A percentile compares a stretch with the other conserved stretches of the same genome.
These are phyloP conservation scores for Aspidoscelis tigris DNA, from an alignment of 2,113 vertebrate species.

Conservation along the genomic window DNA sequence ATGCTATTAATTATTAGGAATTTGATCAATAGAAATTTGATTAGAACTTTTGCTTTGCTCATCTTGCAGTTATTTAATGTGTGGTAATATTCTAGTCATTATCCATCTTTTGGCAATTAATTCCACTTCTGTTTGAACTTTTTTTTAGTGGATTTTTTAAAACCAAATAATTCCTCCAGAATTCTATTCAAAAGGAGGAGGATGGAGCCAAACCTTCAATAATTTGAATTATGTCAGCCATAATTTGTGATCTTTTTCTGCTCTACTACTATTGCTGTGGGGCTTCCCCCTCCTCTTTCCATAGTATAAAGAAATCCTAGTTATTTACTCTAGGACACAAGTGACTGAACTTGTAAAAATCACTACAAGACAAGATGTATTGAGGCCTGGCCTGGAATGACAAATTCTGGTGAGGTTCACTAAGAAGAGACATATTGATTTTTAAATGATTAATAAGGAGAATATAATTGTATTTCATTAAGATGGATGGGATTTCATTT, in stretches of 20 bases:
- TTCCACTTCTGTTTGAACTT: constrained; percentile 18
- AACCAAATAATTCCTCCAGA: constrained; percentile 43
- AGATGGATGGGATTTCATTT: constrained; percentile 99
- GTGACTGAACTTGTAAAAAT: constrained; percentile 97
- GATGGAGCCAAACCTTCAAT: constrained; percentile 36
- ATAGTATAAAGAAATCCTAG: constrained; percentile 68
- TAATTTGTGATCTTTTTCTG: constrained; percentile 46
- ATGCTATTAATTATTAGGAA: not conserved
- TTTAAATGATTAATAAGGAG: constrained; percentile 99
- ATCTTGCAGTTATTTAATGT: too few relatives aligned
- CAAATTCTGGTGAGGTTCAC: constrained; percentile 94
- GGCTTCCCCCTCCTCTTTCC: constrained; percentile 31
- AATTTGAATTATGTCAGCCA: constrained; percentile 58
- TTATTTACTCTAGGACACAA: constrained; percentile 91
- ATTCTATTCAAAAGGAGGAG: constrained; percentile 50
- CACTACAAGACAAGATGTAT: constrained; percentile 94
- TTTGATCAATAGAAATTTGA: not conserved
- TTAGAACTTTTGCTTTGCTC: constrained; percentile 18
- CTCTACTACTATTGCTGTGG: not conserved
- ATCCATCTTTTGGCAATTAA: not conserved
- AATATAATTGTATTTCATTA: constrained; percentile 99
- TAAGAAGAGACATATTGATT: constrained; percentile 99
- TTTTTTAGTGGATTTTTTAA: constrained; percentile 30
- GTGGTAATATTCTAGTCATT: not conserved
- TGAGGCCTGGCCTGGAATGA: constrained; percentile 89